Evolutionary conservation across 2,888 invertebrate species (phyloP), one percentile per base, ranked within the genome.

Genomic region (Dysmachus trigonus): DNA sequence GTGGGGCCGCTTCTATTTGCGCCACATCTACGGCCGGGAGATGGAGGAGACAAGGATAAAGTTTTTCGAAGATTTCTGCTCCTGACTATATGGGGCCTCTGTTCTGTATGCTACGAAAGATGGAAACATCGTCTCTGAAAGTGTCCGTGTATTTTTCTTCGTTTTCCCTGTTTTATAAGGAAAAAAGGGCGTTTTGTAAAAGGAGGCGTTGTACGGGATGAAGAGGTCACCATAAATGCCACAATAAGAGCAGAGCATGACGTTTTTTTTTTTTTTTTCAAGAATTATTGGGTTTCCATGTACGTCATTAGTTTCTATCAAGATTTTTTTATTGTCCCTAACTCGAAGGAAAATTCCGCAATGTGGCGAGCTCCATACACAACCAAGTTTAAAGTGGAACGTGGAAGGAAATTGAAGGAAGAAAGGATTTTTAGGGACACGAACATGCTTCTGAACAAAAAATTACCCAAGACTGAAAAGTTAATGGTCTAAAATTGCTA

Each of bases 141-240:
- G 47, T 47, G 47, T 47, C 47, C 47, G 47, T 47, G 47, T 47
- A n/a, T n/a, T 47, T 47, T 47, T n/a, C 47, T 18, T 18, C 47
- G n/a, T 47, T n/a, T 47, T 47, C 47, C 47, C 33, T 15, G 18
- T 77, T 77, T 41, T 41, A 77, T 27, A 77, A 77, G 51, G 47
- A 15, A 77, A 79, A 79, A 79, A 31, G 15, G 72, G 51, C 47
- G 47, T 47, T 47, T 47, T 47, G 79, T 15, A 51, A 72, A 30
- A 22, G 51, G 31, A 79, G 79, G 51, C 51, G 79, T 79, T 79
- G 30, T 31, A 18, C 51, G 38, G n/a, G 33, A 47, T 51, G 51
- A 79, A 79, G 79, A 79, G 79, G 51, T 31, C 31, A 79, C 79
- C 51, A 79, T 79, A 79, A 79, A 79, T 79, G 79, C 79, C 79